phyloP scores from a whole-genome alignment of 2,113 vertebrate genomes.

The Theristicus caerulescens region DNA sequence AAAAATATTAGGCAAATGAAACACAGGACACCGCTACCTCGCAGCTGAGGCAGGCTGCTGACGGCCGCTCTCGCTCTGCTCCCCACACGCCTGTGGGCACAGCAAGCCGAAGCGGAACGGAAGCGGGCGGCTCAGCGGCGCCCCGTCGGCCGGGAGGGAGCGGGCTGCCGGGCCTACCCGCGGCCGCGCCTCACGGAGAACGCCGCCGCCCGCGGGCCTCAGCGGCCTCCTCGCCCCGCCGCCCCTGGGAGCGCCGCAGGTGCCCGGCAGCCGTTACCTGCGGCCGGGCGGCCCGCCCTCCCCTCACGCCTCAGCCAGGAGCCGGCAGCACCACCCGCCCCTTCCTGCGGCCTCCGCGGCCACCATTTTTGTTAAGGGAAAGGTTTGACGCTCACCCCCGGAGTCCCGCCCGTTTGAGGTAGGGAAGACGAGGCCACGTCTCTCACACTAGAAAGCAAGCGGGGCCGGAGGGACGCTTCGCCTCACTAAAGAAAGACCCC shows the following conservation, averaged over 20 bases:
- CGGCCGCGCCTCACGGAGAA: no score
- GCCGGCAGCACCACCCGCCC: not conserved
- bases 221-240: no score
- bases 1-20: not conserved
- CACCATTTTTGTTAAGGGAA: not conserved
- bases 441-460: not conserved
- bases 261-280: no score
- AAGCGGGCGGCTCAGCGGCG: no score
- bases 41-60: not conserved
- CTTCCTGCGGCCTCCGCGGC: not conserved
- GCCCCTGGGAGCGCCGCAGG: rapidly evolving
- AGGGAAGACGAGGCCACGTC: not conserved
- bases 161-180: not conserved
- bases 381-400: rapidly evolving
- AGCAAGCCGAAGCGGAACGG: rapidly evolving
- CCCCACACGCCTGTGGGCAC: rapidly evolving
- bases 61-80: rapidly evolving
- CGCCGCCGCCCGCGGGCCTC: no score
- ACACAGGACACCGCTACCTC: not conserved
- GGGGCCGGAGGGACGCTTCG: not conserved
- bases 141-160: no score
- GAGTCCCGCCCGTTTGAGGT: not conserved
- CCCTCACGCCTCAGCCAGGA: not conserved
- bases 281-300: rapidly evolving
- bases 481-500: not conserved